Conservation (phyloP, 1,140 invertebrate species). For the Pararge aegeria region DNA sequence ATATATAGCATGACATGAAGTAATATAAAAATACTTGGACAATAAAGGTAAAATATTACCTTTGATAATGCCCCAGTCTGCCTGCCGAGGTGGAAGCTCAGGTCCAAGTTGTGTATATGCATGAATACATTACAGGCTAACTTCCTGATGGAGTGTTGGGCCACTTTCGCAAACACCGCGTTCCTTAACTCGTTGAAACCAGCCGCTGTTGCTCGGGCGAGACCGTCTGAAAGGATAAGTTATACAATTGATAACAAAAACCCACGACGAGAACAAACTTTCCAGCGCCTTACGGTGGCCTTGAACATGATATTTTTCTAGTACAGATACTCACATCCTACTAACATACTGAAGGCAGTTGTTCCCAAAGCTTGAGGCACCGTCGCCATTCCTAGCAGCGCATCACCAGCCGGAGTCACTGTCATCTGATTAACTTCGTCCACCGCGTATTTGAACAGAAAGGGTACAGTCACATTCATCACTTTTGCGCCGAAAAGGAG, state of each 20-base stretch:
- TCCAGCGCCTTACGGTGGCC: too few relatives aligned
- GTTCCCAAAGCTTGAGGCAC: constrained; percentile 87
- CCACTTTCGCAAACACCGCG: constrained; percentile 99
- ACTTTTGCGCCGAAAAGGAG: constrained; percentile 91
- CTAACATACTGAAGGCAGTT: constrained; percentile 88
- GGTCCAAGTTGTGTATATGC: constrained; percentile 97
- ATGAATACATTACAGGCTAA: constrained; percentile 97
- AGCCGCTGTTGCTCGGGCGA: constrained; percentile 92
- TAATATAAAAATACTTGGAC: too few relatives aligned
- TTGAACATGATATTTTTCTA: too few relatives aligned
- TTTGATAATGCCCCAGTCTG: constrained; percentile 91
- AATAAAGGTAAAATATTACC: constrained; percentile 38
- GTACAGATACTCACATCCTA: constrained; percentile 92
- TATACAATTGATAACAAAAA: too few relatives aligned
- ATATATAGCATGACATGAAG: too few relatives aligned
- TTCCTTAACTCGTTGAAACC: constrained; percentile 98
- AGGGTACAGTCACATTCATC: constrained; percentile 97
- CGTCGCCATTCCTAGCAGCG: constrained; percentile 83
- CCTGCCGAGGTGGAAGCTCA: constrained; percentile 95
- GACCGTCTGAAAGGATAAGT: constrained; percentile 87
- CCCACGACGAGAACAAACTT: too few relatives aligned
- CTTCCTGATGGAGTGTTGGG: constrained; percentile 96
- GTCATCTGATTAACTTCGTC: constrained; percentile 90
- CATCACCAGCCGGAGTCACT: constrained; percentile 63
- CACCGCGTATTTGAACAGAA: constrained; percentile 96